phyloP scores from a whole-genome alignment of 2,113 vertebrate genomes.

The Arothron firmamentum region DNA sequence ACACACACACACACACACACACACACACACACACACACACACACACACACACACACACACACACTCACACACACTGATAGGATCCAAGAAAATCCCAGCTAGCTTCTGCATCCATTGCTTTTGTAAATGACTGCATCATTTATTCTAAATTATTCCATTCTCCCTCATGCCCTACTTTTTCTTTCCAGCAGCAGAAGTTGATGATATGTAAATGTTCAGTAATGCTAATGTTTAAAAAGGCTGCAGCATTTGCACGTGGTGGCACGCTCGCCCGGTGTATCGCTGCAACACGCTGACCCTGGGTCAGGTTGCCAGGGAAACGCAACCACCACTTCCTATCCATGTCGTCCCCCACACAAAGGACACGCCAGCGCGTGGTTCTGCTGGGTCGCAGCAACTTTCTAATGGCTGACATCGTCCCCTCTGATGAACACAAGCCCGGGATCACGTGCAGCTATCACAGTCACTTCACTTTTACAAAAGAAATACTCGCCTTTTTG shows the following conservation, averaged over 20 bases:
- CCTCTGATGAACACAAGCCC: conserved; percentile 8
- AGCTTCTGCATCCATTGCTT: no score
- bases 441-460: conserved; percentile 34
- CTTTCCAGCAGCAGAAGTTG: conserved; percentile 40
- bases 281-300: conserved; percentile 57
- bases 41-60: no score
- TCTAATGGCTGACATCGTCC: not conserved
- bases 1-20: no score
- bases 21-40: no score
- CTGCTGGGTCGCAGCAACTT: not conserved
- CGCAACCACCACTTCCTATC: conserved; percentile 5
- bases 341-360: not conserved
- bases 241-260: conserved; percentile 60
- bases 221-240: conserved; percentile 57
- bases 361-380: no score
- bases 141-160: not conserved
- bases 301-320: conserved; percentile 61
- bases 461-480: conserved; percentile 55
- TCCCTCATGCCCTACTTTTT: not conserved
- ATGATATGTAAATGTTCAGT: conserved; percentile 54
- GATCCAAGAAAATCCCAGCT: no score
- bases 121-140: not conserved
- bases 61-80: no score
- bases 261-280: conserved; percentile 48
- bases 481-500: conserved; percentile 48